Evolutionary conservation across 2,797 vertebrate genomes (phyloP).

Genomic region (Rhabdophis nuchalis): DNA sequence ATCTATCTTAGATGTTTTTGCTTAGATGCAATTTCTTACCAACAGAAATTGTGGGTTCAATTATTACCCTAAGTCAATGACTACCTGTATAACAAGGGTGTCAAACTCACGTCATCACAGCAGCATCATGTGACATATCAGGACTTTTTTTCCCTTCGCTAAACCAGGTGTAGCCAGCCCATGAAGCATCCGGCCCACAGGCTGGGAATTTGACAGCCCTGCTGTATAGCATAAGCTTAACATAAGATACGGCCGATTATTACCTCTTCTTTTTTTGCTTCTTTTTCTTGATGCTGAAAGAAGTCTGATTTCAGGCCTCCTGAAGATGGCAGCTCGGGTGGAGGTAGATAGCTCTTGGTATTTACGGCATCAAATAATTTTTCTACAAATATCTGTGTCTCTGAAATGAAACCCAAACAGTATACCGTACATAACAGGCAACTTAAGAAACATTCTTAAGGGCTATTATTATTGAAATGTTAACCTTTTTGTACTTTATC

Average conservation of each 20-base stretch:
- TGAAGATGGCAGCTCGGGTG: conserved; percentile 79
- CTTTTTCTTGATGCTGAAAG: conserved; percentile 84
- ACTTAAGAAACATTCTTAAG: not conserved
- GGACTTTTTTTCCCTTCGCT: too few relatives aligned
- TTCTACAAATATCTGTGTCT: conserved; percentile 96
- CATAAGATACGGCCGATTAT: conserved; percentile 9
- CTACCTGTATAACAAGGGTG: not conserved
- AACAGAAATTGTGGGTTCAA: not conserved
- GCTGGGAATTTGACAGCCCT: too few relatives aligned
- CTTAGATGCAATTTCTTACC: not conserved
- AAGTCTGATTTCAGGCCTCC: conserved; percentile 79
- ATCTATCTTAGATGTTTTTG: not conserved
- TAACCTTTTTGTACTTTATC: not conserved
- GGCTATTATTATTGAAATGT: not conserved
- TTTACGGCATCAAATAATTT: conserved; percentile 95
- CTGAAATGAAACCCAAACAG: conserved; percentile 65
- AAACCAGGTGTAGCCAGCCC: too few relatives aligned
- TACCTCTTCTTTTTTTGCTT: conserved; percentile 92
- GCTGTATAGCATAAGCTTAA: not conserved
- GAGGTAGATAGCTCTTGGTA: conserved; percentile 94
- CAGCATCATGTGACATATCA: too few relatives aligned
- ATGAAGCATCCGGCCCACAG: too few relatives aligned
- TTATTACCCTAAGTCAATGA: not conserved
- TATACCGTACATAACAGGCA: not conserved
- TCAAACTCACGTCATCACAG: too few relatives aligned